A percentile compares a stretch with the other conserved stretches of the same genome.
Conservation (phyloP, 2,113 vertebrate species). For the Camelus bactrianus region DNA sequence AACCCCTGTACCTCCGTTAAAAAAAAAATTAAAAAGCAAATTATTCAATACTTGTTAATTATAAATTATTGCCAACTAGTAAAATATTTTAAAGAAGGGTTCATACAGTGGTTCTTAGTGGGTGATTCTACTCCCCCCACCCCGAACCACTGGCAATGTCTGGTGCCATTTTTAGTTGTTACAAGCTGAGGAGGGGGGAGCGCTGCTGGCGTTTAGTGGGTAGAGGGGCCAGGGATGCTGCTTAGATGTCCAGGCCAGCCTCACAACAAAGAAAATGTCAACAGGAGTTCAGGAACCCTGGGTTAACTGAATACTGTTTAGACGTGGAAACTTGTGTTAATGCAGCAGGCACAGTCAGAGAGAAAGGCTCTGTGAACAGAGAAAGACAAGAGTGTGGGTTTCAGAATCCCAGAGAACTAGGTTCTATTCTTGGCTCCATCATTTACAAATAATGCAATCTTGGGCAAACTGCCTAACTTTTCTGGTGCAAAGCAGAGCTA, state of each 20-base stretch:
- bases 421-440: neutral
- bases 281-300: neutral
- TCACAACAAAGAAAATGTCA: neutral
- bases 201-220: neutral
- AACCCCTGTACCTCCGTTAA: too few species aligned
- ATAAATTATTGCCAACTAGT: slow-evolving; percentile 38
- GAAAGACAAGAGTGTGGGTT: neutral
- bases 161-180: neutral
- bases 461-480: neutral
- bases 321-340: neutral
- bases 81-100: slow-evolving; percentile 7
- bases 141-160: neutral
- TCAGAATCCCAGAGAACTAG: neutral
- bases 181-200: neutral
- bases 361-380: neutral
- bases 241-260: neutral
- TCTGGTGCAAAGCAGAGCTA: neutral
- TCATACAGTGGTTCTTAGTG: neutral
- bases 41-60: slow-evolving; percentile 31
- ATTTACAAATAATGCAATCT: neutral
- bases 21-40: neutral
- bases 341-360: neutral
- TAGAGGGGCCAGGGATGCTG: neutral
- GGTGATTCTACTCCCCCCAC: neutral
- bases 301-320: neutral